phyloP scores from a whole-genome alignment of 2,797 vertebrate species.

The Anabacerthia variegaticeps region DNA sequence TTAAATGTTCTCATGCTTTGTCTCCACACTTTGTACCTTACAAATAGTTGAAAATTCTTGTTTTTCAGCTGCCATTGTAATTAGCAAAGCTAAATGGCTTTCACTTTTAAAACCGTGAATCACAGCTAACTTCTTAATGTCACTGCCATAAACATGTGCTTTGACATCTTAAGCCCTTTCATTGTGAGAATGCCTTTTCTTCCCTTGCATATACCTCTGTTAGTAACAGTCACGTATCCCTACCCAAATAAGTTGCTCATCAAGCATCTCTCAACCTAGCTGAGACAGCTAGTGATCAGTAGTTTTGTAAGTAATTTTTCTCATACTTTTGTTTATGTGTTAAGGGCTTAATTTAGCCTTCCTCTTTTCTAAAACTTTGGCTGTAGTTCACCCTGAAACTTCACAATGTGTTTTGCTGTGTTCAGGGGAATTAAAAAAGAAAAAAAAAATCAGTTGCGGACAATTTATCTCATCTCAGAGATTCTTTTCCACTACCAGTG shows the following conservation, averaged over 20 bases:
- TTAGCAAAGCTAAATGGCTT: slow-evolving; percentile 22
- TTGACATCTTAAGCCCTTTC: neutral
- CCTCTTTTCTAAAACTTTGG: neutral
- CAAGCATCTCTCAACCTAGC: neutral
- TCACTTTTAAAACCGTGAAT: neutral
- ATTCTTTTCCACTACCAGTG: neutral
- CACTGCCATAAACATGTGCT: neutral
- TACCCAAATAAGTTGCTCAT: neutral
- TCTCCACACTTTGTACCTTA: neutral
- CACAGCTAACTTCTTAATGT: neutral
- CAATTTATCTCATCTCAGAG: neutral
- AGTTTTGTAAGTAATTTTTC: neutral
- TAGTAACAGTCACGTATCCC: neutral
- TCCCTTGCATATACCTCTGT: neutral
- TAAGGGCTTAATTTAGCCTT: neutral
- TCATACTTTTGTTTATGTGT: neutral
- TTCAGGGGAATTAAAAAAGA: neutral
- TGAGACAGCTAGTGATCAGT: neutral
- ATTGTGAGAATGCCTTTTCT: neutral
- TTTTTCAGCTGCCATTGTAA: slow-evolving; percentile 22
- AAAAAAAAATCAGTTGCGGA: neutral
- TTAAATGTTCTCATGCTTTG: neutral
- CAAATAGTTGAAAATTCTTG: slow-evolving; percentile 20
- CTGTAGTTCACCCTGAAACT: neutral
- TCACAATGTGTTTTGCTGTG: neutral